phyloP scores from a whole-genome alignment of 92 coral and sea anemone species.

The Porites cylindrica region DNA sequence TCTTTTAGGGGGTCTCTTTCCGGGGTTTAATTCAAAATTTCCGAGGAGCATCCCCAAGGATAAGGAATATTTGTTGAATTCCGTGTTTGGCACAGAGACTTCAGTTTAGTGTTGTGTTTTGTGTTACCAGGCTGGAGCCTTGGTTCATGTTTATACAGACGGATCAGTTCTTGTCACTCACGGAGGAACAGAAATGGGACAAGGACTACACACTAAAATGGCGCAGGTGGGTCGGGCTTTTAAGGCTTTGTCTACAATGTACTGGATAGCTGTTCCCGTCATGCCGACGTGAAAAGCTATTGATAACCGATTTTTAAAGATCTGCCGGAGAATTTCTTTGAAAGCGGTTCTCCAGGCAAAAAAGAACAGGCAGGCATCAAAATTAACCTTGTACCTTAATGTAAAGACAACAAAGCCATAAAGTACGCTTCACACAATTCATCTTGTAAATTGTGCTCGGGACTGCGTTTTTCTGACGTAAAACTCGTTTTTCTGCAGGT shows the following conservation, averaged over 20 bases:
- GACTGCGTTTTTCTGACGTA: neutral
- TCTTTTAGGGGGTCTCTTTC: no score
- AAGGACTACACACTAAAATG: constrained; percentile 92
- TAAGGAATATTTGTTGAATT: neutral
- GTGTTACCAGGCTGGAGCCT: constrained; percentile 78
- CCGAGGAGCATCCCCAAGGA: no score
- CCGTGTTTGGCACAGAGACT: neutral
- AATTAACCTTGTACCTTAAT: no score
- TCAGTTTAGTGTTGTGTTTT: no score
- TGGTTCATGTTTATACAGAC: constrained; percentile 81
- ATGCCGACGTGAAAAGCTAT: no score
- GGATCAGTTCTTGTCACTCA: constrained; percentile 87
- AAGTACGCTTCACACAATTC: neutral
- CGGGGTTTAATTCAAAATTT: no score
- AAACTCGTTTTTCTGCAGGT: constrained; percentile 36
- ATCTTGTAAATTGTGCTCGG: neutral
- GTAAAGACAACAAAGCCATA: no score
- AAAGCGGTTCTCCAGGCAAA: no score
- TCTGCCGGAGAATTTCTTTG: no score
- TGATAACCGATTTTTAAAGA: no score
- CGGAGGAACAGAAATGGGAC: constrained; percentile 96
- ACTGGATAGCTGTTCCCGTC: no score
- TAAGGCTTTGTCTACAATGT: neutral
- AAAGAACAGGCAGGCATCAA: no score
- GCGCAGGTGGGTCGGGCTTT: constrained; percentile 61